Evolutionary conservation across 2,113 vertebrate species (phyloP).

Genomic region (Dipodomys merriami): DNA sequence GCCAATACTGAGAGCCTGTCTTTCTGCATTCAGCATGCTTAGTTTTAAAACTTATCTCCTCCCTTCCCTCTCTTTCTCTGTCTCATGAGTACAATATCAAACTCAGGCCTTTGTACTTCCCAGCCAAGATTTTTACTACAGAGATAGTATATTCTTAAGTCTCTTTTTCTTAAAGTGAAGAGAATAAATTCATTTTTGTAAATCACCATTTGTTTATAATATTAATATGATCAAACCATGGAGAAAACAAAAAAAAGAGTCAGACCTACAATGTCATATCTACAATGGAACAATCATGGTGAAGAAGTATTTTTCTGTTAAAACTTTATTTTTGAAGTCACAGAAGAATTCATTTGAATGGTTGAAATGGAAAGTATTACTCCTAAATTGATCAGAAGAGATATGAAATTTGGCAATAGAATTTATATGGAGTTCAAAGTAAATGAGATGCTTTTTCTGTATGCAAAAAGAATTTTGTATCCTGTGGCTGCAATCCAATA

Average conservation of each 20-base stretch:
- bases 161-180: background rate
- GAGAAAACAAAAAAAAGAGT: background rate
- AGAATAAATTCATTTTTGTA: conserved; percentile 21
- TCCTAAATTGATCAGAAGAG: conserved; percentile 43
- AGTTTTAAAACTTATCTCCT: background rate
- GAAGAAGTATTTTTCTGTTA: conserved; percentile 19
- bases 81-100: background rate
- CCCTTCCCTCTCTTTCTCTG: background rate
- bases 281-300: background rate
- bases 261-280: background rate
- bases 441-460: background rate
- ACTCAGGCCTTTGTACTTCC: no score
- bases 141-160: background rate
- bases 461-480: background rate
- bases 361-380: conserved; percentile 5
- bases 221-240: background rate
- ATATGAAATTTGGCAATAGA: conserved; percentile 49
- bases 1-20: background rate
- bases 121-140: no score
- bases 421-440: conserved; percentile 50
- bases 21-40: background rate
- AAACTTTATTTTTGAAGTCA: conserved; percentile 36
- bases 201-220: background rate
- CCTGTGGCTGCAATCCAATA: background rate
- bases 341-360: conserved; percentile 42